Conservation (phyloP, 2,113 vertebrate genomes). For the Malurus cyaneus region DNA sequence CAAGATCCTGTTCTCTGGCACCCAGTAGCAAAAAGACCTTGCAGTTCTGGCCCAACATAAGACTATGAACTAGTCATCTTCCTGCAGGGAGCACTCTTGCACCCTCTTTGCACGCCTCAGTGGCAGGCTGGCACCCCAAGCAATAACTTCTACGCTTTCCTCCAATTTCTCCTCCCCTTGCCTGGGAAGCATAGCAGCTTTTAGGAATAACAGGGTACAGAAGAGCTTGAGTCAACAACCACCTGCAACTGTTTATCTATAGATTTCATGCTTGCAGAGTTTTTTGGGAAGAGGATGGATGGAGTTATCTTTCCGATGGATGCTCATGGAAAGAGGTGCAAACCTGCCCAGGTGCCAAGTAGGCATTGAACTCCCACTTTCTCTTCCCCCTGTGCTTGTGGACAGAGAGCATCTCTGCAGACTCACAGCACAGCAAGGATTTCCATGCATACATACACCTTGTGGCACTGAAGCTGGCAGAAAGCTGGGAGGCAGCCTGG, state of each 20-base stretch:
- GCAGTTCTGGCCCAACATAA: neutral
- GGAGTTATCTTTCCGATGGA: neutral
- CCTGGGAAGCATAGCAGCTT: neutral
- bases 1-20: neutral
- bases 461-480: neutral
- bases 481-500: neutral
- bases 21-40: neutral
- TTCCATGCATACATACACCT: neutral
- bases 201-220: neutral
- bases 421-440: neutral
- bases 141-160: neutral
- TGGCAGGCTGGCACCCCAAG: neutral
- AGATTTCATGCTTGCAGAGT: neutral
- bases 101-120: neutral
- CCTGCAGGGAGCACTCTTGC: slow-evolving; percentile 24
- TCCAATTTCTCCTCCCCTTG: neutral
- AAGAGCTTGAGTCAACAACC: neutral
- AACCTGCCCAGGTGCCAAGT: neutral
- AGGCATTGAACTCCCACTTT: neutral
- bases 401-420: neutral
- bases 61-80: neutral
- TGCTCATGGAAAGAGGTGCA: neutral
- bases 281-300: neutral
- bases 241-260: neutral
- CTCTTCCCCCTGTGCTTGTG: neutral